phyloP scores from a whole-genome alignment of 2,888 invertebrate species.

The Polyploca ridens region DNA sequence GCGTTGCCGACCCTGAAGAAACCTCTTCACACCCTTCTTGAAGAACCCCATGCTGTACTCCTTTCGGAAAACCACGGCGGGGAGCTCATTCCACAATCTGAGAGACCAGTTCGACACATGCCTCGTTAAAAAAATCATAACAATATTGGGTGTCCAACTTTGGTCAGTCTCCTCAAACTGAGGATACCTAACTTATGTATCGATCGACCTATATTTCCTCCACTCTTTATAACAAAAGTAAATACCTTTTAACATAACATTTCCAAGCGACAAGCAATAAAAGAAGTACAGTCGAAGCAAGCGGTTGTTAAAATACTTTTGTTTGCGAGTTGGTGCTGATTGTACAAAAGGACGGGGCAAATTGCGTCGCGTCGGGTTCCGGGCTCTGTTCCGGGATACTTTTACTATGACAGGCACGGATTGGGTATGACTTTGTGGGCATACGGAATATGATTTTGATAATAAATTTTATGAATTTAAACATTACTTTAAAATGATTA shows the following conservation, averaged over 20 bases:
- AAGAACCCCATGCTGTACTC: too few species aligned
- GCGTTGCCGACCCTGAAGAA: too few species aligned
- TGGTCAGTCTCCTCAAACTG: too few species aligned
- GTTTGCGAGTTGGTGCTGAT: background rate
- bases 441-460: background rate
- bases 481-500: too few species aligned
- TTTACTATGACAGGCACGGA: background rate
- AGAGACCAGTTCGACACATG: too few species aligned
- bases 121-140: too few species aligned
- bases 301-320: background rate
- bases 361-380: slow-evolving; percentile 4
- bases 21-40: too few species aligned
- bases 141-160: too few species aligned
- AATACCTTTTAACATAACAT: background rate
- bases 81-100: too few species aligned
- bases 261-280: background rate
- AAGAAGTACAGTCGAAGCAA: slow-evolving; percentile 1
- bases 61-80: too few species aligned
- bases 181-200: background rate
- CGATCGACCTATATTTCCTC: background rate
- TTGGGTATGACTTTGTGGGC: background rate
- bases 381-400: slow-evolving; percentile 1
- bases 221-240: background rate
- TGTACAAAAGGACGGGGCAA: slow-evolving; percentile 1
- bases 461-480: too few species aligned